Conservation (phyloP, 2,113 vertebrate genomes). For the Cathartes aura region DNA sequence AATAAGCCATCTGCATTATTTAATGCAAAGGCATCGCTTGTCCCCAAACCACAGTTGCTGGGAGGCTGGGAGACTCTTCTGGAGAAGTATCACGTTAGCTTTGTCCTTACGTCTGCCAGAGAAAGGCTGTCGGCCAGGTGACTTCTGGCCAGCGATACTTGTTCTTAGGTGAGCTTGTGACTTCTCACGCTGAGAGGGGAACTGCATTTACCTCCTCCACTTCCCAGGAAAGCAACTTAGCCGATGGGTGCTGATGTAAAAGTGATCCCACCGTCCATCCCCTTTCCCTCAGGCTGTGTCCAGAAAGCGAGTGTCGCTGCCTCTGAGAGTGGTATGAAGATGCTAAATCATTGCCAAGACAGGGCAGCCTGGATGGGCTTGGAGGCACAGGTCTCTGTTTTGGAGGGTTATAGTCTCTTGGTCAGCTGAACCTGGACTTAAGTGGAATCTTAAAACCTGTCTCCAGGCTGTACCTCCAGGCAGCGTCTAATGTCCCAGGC, state of each 20-base stretch:
- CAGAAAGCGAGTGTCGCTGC: accelerated
- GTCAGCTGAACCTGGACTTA: neutral
- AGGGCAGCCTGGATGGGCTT: neutral
- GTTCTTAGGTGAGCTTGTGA: neutral
- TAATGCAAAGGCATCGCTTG: neutral
- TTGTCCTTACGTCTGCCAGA: neutral
- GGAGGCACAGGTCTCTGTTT: neutral
- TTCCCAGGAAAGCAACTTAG: neutral
- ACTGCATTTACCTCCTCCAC: neutral
- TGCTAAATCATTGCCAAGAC: neutral
- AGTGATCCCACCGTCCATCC: accelerated
- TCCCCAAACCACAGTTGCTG: neutral
- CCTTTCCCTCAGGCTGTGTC: neutral
- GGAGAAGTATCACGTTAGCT: neutral
- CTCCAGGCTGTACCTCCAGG: neutral
- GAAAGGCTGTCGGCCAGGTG: neutral
- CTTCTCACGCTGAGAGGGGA: neutral
- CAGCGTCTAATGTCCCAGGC: neutral
- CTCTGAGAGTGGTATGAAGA: neutral
- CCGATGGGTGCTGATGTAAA: neutral
- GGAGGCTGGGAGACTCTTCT: neutral
- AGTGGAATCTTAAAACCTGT: neutral
- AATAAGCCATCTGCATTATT: neutral
- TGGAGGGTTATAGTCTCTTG: neutral
- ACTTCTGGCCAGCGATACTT: neutral